Conservation (phyloP, 30 jellyfish, hydroid and myxozoan species). For the Chironex yamaguchii region DNA sequence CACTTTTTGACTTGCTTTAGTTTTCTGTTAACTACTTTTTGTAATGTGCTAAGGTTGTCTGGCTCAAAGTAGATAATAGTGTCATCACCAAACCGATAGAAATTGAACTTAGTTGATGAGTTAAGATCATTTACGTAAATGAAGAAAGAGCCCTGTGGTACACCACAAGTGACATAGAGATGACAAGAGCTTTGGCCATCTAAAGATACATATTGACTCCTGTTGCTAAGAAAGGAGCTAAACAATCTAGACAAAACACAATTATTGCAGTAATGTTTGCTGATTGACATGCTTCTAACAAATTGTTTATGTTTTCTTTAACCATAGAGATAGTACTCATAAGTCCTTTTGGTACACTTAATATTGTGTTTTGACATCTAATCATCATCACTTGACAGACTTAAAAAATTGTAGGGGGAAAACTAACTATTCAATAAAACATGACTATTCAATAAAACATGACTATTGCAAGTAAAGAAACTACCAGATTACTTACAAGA, state of each 20-base stretch:
- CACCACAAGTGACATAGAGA: conserved; percentile 18
- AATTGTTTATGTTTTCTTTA: too few species aligned
- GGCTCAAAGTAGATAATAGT: conserved; percentile 40
- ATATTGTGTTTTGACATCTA: too few species aligned
- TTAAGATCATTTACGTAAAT: conserved; percentile 43
- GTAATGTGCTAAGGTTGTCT: not conserved
- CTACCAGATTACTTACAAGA: too few species aligned
- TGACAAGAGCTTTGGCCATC: conserved; percentile 19
- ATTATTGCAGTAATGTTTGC: conserved; percentile 45
- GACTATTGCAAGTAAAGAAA: too few species aligned
- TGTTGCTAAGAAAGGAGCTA: conserved; percentile 47
- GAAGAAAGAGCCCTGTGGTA: conserved; percentile 66
- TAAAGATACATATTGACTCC: conserved; percentile 30
- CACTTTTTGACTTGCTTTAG: not conserved
- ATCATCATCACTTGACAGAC: too few species aligned
- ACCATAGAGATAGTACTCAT: too few species aligned
- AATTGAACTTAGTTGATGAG: not conserved
- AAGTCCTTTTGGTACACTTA: too few species aligned
- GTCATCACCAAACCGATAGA: conserved; percentile 63
- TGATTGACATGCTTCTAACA: too few species aligned
- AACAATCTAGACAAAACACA: conserved; percentile 36
- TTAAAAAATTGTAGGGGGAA: too few species aligned
- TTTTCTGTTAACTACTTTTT: not conserved
- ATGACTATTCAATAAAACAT: too few species aligned
- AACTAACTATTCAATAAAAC: too few species aligned